Evolutionary conservation across 2,113 vertebrate species (phyloP), one percentile per base, ranked within the genome.

Genomic region (Megaceryle maxima): DNA sequence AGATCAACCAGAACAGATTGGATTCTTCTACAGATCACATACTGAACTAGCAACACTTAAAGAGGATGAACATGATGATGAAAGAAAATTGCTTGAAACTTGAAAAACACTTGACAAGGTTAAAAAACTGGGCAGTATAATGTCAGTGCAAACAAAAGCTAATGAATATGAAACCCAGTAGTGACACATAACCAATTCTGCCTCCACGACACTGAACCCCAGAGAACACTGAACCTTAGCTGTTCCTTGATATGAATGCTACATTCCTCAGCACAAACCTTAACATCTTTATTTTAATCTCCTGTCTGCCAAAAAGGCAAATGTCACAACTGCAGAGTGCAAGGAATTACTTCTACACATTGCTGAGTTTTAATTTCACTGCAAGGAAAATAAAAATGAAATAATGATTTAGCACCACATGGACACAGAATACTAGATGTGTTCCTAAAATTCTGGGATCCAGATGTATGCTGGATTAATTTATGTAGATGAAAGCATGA

Each of bases 291-390:
- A 8, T 55, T 91, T 96, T 90, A 75, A 50, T 79, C 57, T 91
- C 66, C 62, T 24, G 10, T 79, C 66, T 76, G 66, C 31, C 73
- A 67, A 83, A 96, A 94, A 91, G 48, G 48, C 77, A 72, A 91
- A 81, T 66, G 57, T 33, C 84, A 72, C 44, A 91, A 60, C 13
- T 55, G 35, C 50, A 39, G 37, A 81, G 64, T 33, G 33, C 37
- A 66, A 94, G 51, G 64, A 92, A 55, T 74, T 92, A 48, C 50
- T 91, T 74, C 62, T 46, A 69, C 59, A 83, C 35, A 29, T 44
- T 87, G 39, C 50, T 92, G 80, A 81, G 64, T 82, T 94, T 94
- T 86, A 92, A 88, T 83, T 91, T 90, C 60, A 60, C 39, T 91
- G 20, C 43, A 82, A 82, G 92, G 35, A 55, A 79, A 89, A 90